Evolutionary conservation across 2,888 invertebrate species (phyloP), one percentile per base, ranked within the genome.

Genomic region (Autographa pulchrina): DNA sequence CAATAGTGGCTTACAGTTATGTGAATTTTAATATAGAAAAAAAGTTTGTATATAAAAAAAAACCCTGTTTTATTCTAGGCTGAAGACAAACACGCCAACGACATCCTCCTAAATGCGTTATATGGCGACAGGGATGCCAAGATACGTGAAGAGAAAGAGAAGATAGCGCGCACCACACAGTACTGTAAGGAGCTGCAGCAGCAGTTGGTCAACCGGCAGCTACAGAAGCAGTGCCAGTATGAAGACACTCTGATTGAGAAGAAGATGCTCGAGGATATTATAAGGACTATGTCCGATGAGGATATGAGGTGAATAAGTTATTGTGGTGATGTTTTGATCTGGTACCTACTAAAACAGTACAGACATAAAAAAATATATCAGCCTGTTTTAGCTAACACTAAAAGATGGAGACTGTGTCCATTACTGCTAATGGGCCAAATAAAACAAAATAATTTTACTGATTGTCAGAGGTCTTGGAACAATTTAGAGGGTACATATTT

Each of bases 171-270:
- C 5, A 88, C 71, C 1, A 85, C 87, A 0, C 81, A 93, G 63
- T 97, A 97, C 83, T 92, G 94, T 74, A 89, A 89, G 74, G 96
- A 96, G 4, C 82, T 97, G 25, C 97, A 97, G 77, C 96, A 96
- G 71, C 97, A 97, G 81, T 91, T 97, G 56, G 96, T 97, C 35
- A 93, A 95, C 77, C 89, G 92, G 2, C 96, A 96, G 72, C 91
- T 91, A 68, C 90, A 93, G 76, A 94, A 90, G 78, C 94, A 96
- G 80, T 96, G 96, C 72, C 88, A 94, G 74, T 96, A 96, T 73
- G 96, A 97, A 79, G 96, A 97, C 70, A 95, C 94, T 20, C 89
- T 97, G 7, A 93, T 96, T 68, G 97, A 97, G 86, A 97, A 97
- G 92, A 96, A 96, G 81, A 96, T 97, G 93, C 90, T 97, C 7